Evolutionary conservation across 2,888 invertebrate species (phyloP), one percentile per base, ranked within the genome.

Genomic region (Agrypnus murinus): DNA sequence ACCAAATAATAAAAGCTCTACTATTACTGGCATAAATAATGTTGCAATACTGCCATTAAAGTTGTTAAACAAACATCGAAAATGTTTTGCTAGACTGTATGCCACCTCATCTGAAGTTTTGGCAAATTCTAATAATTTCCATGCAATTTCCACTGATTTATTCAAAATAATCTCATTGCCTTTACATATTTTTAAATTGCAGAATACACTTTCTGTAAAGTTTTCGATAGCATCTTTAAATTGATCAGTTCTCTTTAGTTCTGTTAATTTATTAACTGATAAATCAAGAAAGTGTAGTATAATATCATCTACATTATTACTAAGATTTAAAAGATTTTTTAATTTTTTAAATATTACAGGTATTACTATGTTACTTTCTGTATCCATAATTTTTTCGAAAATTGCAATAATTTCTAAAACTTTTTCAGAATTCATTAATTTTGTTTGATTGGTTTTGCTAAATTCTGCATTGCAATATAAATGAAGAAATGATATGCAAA

Each of bases 1-100:
- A 55, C 87, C 87, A 81, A 86, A 87, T 9, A 88, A 76, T 64
- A 90, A 76, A 46, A 88, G 84, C 60, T 88, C 86, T 69, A 85
- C 81, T 50, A 89, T 77, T 45, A 88, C 77, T 75, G 84, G 84
- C 43, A 86, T 77, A 65, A 88, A 79, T 32, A 14, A 5, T 38
- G 12, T 25, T 12, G 14, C 17, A 48, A 67, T 53, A 15, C 43
- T 12, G 9, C 34, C 12, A 60, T 40, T 66, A 38, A 64, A n/a
- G n/a, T n/a, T 57, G 8, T 38, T 15, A 10, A 63, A 57, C 43
- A 65, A 53, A 14, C 53, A 53, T 36, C 65, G 40, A 40, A 76
- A 25, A 59, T 65, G 55, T 38, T 40, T 50, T 25, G 74, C 55
- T 40, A 77, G 57, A 60, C 50, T 69, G 38, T 62, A 68, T 32